Evolutionary conservation across 2,888 invertebrate species (phyloP), one percentile per base, ranked within the genome.

Genomic region (Polymixis flavicincta): DNA sequence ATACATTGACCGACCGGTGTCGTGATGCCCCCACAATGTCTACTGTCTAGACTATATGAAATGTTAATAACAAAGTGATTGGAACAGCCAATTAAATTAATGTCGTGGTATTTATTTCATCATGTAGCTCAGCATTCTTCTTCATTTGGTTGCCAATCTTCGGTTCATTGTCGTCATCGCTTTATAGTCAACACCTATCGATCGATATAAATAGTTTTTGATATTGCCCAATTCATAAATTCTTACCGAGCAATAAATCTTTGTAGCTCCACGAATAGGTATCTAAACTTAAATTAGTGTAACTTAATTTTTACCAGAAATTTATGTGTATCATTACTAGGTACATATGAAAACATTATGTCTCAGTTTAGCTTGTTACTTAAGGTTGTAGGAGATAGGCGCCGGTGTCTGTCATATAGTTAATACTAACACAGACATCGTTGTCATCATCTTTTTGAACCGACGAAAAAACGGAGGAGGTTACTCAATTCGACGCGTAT

Each of bases 11-110:
- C 76, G 80, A 48, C 25, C 28, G 50, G 32, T 32, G 77, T 79
- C 79, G 80, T 64, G 60, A 74, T 80, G 59, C 55, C 52, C 45
- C 55, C 54, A 57, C 64, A 37, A 55, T 75, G 82, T 82, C 82
- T 82, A 37, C 52, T 75, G 82, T 82, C 82, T 82, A 83, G 82
- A 82, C 84, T 67, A 73, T 42, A 65, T 80, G 59, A 75, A 83
- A 82, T 75, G 80, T 80, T 82, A 79, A 79, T 83, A 79, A 67
- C 80, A 48, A 83, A 83, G 32, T 83, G 75, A 71, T 83, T 80
- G 83, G 74, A 80, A 64, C 63, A 52, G 50, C 54, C 70, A 83
- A 75, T 80, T 75, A 67, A 65, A 82, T 77, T 57, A 76, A 55
- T 70, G 48, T 70, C 60, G 55, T 65, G 65, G 57, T 67, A 67